phyloP scores from a whole-genome alignment of 1,140 invertebrate species.

The Camponotus floridanus region DNA sequence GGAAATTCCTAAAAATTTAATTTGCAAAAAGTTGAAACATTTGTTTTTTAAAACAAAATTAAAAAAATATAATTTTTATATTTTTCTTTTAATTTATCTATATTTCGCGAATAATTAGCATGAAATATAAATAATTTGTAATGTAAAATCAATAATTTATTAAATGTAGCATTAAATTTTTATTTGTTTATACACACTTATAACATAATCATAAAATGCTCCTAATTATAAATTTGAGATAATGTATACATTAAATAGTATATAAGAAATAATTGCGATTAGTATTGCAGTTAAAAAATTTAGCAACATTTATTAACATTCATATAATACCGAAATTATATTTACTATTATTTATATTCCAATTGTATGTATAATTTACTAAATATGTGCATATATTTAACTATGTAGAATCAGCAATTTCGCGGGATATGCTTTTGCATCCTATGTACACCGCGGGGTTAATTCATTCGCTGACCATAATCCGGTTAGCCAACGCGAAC shows the following conservation, averaged over 20 bases:
- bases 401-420: conserved; percentile 34
- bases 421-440: conserved; percentile 25
- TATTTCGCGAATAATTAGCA: neutral
- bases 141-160: neutral
- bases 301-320: neutral
- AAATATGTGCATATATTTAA: conserved; percentile 16
- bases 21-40: neutral
- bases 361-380: conserved; percentile 47
- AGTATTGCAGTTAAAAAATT: neutral
- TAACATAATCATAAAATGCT: too few relatives aligned
- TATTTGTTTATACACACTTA: neutral
- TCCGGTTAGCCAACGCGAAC: conserved; percentile 43
- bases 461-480: conserved; percentile 41
- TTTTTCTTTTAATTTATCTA: neutral
- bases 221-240: too few relatives aligned
- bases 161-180: neutral
- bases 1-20: neutral
- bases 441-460: conserved; percentile 31
- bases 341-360: conserved; percentile 5
- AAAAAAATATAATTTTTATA: neutral
- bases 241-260: too few relatives aligned
- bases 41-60: neutral
- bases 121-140: neutral
- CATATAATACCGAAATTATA: conserved; percentile 9
- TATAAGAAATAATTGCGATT: neutral